Evolutionary conservation across 2,888 invertebrate species (phyloP).

Genomic region (Callimorpha dominula): DNA sequence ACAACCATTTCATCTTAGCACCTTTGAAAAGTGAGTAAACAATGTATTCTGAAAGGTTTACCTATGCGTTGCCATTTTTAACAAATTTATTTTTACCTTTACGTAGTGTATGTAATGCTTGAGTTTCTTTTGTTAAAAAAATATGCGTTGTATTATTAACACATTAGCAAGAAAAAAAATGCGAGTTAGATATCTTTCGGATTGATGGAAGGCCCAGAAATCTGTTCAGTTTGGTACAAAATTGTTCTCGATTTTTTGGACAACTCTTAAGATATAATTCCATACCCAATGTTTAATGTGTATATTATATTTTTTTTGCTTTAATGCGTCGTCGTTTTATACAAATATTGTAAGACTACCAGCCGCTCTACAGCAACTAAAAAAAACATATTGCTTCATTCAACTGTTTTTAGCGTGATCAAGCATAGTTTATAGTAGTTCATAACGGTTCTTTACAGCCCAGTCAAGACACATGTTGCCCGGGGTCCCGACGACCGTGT

Average conservation of each 20-base stretch:
- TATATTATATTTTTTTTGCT: constrained; percentile 1
- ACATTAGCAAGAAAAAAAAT: not conserved
- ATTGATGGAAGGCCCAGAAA: constrained; percentile 12
- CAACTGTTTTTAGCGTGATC: constrained; percentile 45
- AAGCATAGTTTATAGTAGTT: constrained; percentile 47
- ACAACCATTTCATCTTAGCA: constrained; percentile 24
- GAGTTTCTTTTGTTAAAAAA: not conserved
- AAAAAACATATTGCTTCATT: constrained; percentile 44
- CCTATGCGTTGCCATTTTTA: constrained; percentile 22
- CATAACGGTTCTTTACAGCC: constrained; percentile 37
- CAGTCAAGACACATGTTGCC: constrained; percentile 29
- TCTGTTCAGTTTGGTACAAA: not conserved
- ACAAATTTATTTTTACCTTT: constrained; percentile 28
- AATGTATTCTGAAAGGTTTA: constrained; percentile 40
- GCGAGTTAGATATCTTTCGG: constrained; percentile 31
- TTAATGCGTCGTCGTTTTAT: constrained; percentile 6
- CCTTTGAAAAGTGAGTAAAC: constrained; percentile 30
- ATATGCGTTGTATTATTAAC: not conserved
- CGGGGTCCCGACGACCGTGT: constrained; percentile 44
- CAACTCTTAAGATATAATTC: not conserved
- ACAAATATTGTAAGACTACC: constrained; percentile 17
- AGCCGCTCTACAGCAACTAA: constrained; percentile 15
- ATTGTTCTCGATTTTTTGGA: not conserved
- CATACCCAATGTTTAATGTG: not conserved
- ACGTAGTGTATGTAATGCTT: not conserved